Conservation (phyloP, 2,888 invertebrate species). For the Drosophila sordidapex region DNA sequence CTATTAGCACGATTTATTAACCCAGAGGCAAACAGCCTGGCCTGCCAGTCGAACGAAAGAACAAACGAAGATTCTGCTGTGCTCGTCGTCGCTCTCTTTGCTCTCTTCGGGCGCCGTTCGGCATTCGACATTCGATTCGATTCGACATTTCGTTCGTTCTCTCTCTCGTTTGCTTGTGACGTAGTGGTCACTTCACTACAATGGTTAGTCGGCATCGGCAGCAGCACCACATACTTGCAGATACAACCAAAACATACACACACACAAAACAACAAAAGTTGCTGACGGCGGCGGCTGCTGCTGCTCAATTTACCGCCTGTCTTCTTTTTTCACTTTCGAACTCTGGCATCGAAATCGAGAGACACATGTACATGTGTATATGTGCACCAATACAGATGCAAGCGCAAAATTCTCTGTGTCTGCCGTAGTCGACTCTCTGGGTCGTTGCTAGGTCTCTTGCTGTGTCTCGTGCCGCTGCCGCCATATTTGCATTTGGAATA, state of each 20-base stretch:
- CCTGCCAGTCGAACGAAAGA: slow-evolving; percentile 23
- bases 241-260: slow-evolving; percentile 45
- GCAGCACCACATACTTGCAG: slow-evolving; percentile 68
- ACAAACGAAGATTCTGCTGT: slow-evolving; percentile 23
- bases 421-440: slow-evolving; percentile 27
- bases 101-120: slow-evolving; percentile 12
- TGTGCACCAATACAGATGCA: slow-evolving; percentile 33
- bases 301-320: slow-evolving; percentile 43
- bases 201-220: slow-evolving; percentile 30
- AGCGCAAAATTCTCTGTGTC: slow-evolving; percentile 9
- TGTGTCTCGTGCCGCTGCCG: slow-evolving; percentile 71
- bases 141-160: slow-evolving; percentile 26
- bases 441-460: slow-evolving; percentile 24
- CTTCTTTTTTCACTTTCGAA: slow-evolving; percentile 65
- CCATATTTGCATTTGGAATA: slow-evolving; percentile 76
- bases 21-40: slow-evolving; percentile 57
- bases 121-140: slow-evolving; percentile 25
- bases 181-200: slow-evolving; percentile 36
- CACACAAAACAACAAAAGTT: slow-evolving; percentile 22
- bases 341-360: slow-evolving; percentile 52
- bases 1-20: slow-evolving; percentile 81
- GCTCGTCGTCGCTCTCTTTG: background rate
- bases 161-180: slow-evolving; percentile 34
- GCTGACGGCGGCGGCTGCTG: slow-evolving; percentile 9
- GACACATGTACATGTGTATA: slow-evolving; percentile 13